A percentile compares a stretch with the other conserved stretches of the same genome.
Conservation (phyloP, 2,113 vertebrate species). For the Onychostruthus taczanowskii region DNA sequence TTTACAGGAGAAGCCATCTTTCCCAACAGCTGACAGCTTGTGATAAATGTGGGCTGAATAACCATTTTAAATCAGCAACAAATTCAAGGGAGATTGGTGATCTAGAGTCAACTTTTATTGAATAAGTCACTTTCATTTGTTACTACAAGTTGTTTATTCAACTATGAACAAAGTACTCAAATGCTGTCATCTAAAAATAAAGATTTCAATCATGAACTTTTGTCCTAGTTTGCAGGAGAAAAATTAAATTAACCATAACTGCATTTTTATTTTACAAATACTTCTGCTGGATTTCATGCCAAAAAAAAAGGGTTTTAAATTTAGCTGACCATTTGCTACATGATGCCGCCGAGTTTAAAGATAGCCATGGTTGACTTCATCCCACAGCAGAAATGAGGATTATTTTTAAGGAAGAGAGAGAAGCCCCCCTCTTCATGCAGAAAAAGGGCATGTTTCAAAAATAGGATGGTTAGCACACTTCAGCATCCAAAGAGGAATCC, state of each 20-base stretch:
- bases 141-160: conserved; percentile 40
- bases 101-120: conserved; percentile 40
- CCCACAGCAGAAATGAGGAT: not conserved
- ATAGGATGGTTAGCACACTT: not conserved
- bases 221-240: conserved; percentile 53
- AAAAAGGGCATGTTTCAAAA: conserved; percentile 29
- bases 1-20: conserved; percentile 28
- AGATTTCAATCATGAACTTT: conserved; percentile 52
- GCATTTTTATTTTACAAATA: conserved; percentile 66
- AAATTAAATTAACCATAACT: conserved; percentile 66
- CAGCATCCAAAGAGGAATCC: not conserved
- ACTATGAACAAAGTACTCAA: conserved; percentile 59
- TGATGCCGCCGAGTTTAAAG: conserved; percentile 41
- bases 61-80: conserved; percentile 46
- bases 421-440: not conserved
- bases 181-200: conserved; percentile 70
- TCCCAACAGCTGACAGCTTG: conserved; percentile 55
- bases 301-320: conserved; percentile 71
- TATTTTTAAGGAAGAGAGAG: conserved; percentile 20
- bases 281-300: conserved; percentile 62
- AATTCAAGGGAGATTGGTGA: conserved; percentile 3
- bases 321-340: conserved; percentile 70
- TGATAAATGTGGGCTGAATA: conserved; percentile 53
- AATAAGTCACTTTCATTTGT: conserved; percentile 47
- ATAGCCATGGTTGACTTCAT: conserved; percentile 2